Evolutionary conservation across 1,140 invertebrate genomes (phyloP).

Genomic region (Bilobella aurantiaca): DNA sequence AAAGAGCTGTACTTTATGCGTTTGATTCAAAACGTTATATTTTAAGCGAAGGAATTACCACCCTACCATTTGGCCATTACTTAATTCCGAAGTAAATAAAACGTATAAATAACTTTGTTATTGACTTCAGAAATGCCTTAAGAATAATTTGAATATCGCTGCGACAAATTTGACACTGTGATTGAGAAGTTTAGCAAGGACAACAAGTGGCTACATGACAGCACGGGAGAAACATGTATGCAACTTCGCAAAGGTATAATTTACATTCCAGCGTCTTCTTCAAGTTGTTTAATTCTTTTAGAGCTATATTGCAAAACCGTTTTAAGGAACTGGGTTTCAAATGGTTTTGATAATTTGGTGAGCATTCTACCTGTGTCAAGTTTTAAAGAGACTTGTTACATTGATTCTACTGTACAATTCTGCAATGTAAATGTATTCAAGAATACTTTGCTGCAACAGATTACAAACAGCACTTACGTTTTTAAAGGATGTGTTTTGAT

Average conservation of each 20-base stretch:
- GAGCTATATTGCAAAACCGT: neutral
- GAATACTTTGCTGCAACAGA: neutral
- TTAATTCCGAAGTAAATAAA: too few species aligned
- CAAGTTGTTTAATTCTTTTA: neutral
- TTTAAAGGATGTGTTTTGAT: neutral
- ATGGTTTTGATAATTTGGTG: neutral
- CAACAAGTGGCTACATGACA: neutral
- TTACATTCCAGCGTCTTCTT: neutral
- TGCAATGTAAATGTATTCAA: neutral
- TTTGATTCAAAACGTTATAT: constrained; percentile 25
- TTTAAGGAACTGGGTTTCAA: neutral
- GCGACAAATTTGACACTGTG: neutral
- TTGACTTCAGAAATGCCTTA: neutral
- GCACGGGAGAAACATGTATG: constrained; percentile 5
- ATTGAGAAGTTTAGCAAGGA: neutral
- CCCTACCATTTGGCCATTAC: constrained; percentile 17
- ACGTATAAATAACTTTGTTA: too few species aligned
- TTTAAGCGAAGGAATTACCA: constrained; percentile 10
- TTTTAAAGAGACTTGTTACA: neutral
- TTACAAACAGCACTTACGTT: neutral
- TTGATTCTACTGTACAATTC: neutral
- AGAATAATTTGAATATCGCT: neutral
- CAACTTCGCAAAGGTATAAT: neutral
- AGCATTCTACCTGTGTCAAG: neutral
- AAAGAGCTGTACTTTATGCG: neutral